Base-by-base conservation (phyloP, 1,140 invertebrate genomes). In the Trichonephila clavipes region DNA sequence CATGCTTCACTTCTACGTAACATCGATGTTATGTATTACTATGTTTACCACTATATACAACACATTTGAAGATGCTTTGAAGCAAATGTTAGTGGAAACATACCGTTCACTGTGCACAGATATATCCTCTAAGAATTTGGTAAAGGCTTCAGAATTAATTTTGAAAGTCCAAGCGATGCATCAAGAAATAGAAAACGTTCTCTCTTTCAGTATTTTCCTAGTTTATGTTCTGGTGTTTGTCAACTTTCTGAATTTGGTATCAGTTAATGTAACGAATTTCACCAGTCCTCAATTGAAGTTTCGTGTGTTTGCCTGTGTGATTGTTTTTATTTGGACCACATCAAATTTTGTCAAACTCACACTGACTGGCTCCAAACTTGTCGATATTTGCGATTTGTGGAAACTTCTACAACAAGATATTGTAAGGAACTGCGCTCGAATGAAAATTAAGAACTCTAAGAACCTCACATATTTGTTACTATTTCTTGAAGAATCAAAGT, bases 231-330 rank as follows among this genome's bases (percentile, higher is more conserved):
- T 59, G 12, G 88, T 89, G 0, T 89, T 89, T 58, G 34, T 72
- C 2, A 89, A 89, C 66, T 89, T 89, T 58, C 24, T 89, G 64
- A 89, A 89, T 61, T 5, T 77, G 44, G 40, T 89, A 5, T n/a
- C n/a, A 1, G 34, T 89, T 6, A 58, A 59, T 21, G 24, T 59
- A 21, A 77, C 66, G n/a, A 34, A 44, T 10, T 24, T 58, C 2
- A 28, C 19, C 4, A 24, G 16, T 28, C 28, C 14, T n/a, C 21
- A 14, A 2, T 2, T 77, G 2, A 19, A 51, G 19, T 58, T 72
- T 16, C 64, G 88, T 7, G 24, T 66, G 1, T 7, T 77, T 5
- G 86, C 40, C 10, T 88, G 86, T 12, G 19, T 34, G 8, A 16
- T 88, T 16, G 40, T 89, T 2, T 89, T 89, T 44, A 8, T 18